Evolutionary conservation across 1,140 invertebrate species (phyloP), one percentile per base, ranked within the genome.

Genomic region (Conus ventricosus): DNA sequence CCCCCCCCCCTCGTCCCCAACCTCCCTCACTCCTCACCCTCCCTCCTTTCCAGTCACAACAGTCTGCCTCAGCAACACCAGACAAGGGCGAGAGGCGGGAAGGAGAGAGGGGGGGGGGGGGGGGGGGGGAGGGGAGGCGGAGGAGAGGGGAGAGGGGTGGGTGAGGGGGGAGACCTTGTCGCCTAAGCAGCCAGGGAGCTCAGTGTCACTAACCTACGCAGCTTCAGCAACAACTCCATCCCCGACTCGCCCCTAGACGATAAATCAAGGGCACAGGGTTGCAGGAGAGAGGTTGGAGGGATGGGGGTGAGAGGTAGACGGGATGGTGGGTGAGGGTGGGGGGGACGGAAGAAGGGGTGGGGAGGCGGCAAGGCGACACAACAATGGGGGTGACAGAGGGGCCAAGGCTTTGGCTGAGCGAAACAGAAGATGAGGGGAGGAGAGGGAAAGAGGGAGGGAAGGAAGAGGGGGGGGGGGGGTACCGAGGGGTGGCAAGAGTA

Each of bases 51-150:
- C 23, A 6, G 23, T 25, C 51, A 57, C 53, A 55, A 55, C 82
- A 83, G 82, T 83, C 53, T 55, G 57, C 57, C 82, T 55, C 51
- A 54, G 82, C 82, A 55, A 57, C 53, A 57, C 82, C 51, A 25
- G 17, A 57, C 82, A 5, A 13, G 15, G 80, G 39, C 6, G 20
- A 53, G 39, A 23, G 7, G 25, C 11, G 76, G 25, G 23, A 80
- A 15, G 25, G 76, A 10, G 17, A 39, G 39, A 10, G 20, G 80
- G 39, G 23, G 20, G 54, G 51, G 13, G 39, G 80, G 39, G 5
- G 20, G 80, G 15, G 82, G 39, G n/a, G 55, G n/a, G 23, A 57
- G 20, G 54, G 53, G 23, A n/a, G 23, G 67, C 4, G 67, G 0
- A 20, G 20, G 67, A 71, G 67, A 4, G 67, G 23, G 20, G 20